phyloP scores from a whole-genome alignment of 2,797 vertebrate genomes.

The Myripristis murdjan region DNA sequence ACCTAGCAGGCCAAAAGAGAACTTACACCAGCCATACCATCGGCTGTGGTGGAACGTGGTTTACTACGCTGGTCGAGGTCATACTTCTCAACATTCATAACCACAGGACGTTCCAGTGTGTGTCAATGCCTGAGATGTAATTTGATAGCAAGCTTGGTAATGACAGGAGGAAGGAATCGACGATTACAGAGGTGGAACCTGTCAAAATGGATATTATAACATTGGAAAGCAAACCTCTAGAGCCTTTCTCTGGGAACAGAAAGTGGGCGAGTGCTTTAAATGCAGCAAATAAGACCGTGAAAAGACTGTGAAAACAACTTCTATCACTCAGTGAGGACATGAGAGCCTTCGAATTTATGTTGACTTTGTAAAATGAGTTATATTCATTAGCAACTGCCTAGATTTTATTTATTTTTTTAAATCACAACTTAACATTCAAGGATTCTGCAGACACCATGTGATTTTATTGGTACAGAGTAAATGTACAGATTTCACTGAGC shows the following conservation, averaged over 20 bases:
- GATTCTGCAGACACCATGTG: conserved; percentile 62
- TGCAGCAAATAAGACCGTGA: not conserved
- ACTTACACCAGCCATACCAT: conserved; percentile 9
- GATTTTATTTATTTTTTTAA: no score
- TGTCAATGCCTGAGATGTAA: no score
- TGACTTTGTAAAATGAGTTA: not conserved
- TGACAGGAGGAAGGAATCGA: not conserved
- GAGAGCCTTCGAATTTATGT: not conserved
- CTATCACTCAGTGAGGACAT: not conserved
- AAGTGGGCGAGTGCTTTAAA: not conserved
- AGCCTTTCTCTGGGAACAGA: no score
- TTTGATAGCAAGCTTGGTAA: not conserved
- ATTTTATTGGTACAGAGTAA: conserved; percentile 77
- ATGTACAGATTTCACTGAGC: conserved; percentile 73
- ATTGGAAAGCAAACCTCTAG: not conserved
- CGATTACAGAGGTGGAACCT: not conserved
- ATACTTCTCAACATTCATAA: not conserved
- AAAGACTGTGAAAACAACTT: no score
- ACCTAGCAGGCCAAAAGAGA: conserved; percentile 31
- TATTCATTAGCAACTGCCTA: not conserved
- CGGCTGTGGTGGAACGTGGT: not conserved
- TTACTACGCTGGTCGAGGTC: not conserved
- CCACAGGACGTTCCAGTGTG: no score
- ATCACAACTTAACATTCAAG: conserved; percentile 1
- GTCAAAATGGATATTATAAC: no score